Percentiles rank a stretch among this genome's conserved stretches.
These are phyloP conservation scores for Linyphia triangularis DNA, from an alignment of 2,888 invertebrate genomes.

Conservation along the genomic window DNA sequence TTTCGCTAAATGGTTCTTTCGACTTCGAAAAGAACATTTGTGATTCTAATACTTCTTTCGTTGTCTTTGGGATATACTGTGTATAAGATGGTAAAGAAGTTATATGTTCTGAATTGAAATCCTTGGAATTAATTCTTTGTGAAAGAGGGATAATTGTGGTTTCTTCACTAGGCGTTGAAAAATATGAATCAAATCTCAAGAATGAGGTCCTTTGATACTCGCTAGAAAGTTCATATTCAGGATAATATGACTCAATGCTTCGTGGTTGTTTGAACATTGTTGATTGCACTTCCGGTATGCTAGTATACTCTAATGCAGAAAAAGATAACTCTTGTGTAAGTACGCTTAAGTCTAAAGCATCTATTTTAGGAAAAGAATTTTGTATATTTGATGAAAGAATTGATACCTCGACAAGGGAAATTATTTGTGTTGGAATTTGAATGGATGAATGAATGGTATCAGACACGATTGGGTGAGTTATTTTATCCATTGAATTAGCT, in stretches of 20 bases:
- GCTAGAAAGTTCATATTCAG: background rate
- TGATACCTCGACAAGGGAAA: background rate
- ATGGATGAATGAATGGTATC: background rate
- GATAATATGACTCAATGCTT: background rate
- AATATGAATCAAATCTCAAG: too few relatives aligned
- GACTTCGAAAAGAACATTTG: too few relatives aligned
- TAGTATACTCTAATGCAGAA: background rate
- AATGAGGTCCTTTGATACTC: background rate
- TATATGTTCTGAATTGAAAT: background rate
- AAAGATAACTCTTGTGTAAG: background rate
- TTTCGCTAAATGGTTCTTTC: too few relatives aligned
- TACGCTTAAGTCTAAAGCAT: conserved; percentile 1
- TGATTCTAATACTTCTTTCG: background rate
- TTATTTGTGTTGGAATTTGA: background rate
- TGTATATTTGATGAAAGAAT: background rate
- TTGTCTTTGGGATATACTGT: background rate
- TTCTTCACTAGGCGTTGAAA: too few relatives aligned
- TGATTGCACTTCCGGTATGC: background rate
- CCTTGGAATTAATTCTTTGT: background rate
- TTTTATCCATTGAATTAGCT: background rate
- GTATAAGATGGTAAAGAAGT: background rate
- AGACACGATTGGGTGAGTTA: background rate
- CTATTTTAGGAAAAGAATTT: background rate
- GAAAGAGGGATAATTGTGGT: too few relatives aligned
- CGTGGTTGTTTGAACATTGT: background rate